A percentile compares a stretch with the other conserved stretches of the same genome.
These are phyloP conservation scores for Aelia acuminata DNA, from an alignment of 2,888 invertebrate genomes.

Conservation along the genomic window DNA sequence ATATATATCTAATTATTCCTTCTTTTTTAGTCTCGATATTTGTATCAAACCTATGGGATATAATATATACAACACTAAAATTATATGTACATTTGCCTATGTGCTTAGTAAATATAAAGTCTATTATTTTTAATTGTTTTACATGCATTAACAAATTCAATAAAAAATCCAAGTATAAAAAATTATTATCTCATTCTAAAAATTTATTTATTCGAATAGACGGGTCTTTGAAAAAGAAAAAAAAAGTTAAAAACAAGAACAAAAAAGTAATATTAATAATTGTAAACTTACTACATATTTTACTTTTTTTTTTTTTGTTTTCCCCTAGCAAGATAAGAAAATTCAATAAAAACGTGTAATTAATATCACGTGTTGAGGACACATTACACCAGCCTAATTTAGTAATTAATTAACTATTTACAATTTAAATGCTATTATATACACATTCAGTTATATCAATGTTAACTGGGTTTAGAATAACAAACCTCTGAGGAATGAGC, in stretches of 20 bases:
- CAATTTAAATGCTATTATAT: slow-evolving; percentile 50
- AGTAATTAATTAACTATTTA: slow-evolving; percentile 48
- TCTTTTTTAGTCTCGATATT: slow-evolving; percentile 53
- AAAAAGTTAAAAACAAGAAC: not conserved
- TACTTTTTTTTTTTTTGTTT: not conserved
- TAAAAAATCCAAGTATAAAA: slow-evolving; percentile 58
- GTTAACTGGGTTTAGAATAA: slow-evolving; percentile 47
- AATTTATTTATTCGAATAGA: slow-evolving; percentile 51
- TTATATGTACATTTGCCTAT: slow-evolving; percentile 61
- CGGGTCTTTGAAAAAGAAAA: slow-evolving; percentile 15
- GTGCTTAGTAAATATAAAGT: slow-evolving; percentile 61
- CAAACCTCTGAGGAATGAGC: slow-evolving; percentile 41
- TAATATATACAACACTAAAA: slow-evolving; percentile 62
- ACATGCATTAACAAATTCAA: slow-evolving; percentile 53
- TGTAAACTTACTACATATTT: slow-evolving; percentile 36
- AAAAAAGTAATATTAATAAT: not conserved
- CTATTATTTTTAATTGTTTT: slow-evolving; percentile 55
- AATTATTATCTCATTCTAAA: slow-evolving; percentile 53
- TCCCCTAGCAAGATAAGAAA: not conserved
- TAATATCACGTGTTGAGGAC: slow-evolving; percentile 59
- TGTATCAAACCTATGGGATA: slow-evolving; percentile 64
- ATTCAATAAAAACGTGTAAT: slow-evolving; percentile 55
- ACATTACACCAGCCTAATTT: slow-evolving; percentile 55
- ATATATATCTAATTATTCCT: slow-evolving; percentile 52
- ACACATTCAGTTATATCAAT: slow-evolving; percentile 3